A percentile compares a stretch with the other conserved stretches of the same genome.
Evolutionary conservation across 1,140 invertebrate species (phyloP).

Genomic region (Pristionchus pacificus): DNA sequence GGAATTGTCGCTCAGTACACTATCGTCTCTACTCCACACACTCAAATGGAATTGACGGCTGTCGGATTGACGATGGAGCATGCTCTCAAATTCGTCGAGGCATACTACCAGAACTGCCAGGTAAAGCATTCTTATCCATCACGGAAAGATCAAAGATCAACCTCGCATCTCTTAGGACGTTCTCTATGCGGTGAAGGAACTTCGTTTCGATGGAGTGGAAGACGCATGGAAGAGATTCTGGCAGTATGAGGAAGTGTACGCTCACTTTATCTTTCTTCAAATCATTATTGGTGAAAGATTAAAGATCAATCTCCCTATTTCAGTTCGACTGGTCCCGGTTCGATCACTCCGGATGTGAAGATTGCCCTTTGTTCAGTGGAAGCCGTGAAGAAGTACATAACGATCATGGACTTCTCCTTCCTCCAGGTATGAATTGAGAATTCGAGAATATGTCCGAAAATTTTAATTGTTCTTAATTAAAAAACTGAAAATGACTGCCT

Average conservation of each 20-base stretch:
- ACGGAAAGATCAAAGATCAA: conserved; percentile 2
- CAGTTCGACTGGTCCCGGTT: too few relatives aligned
- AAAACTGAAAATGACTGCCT: too few relatives aligned
- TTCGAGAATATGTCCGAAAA: too few relatives aligned
- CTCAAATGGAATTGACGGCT: conserved; percentile 26
- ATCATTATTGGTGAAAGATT: too few relatives aligned
- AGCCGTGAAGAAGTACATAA: conserved; percentile 70
- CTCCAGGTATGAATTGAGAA: too few relatives aligned
- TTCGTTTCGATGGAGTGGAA: conserved; percentile 26
- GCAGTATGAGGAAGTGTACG: conserved; percentile 12
- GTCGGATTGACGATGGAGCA: conserved; percentile 25
- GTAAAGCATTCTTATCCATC: too few relatives aligned
- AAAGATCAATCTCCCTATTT: too few relatives aligned
- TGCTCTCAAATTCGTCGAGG: conserved; percentile 21
- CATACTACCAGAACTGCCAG: conserved; percentile 21
- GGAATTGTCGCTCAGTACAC: conserved; percentile 13
- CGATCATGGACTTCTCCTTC: conserved; percentile 81
- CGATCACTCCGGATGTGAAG: too few relatives aligned
- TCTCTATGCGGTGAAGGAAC: conserved; percentile 15
- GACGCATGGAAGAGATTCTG: conserved; percentile 33
- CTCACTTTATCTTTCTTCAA: too few relatives aligned
- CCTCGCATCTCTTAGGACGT: conserved; percentile 20
- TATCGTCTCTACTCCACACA: conserved; percentile 31
- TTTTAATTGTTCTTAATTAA: too few relatives aligned
- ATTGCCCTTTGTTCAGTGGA: conserved; percentile 63